Evolutionary conservation across 2,113 vertebrate genomes (phyloP).

Genomic region (Psophia crepitans): DNA sequence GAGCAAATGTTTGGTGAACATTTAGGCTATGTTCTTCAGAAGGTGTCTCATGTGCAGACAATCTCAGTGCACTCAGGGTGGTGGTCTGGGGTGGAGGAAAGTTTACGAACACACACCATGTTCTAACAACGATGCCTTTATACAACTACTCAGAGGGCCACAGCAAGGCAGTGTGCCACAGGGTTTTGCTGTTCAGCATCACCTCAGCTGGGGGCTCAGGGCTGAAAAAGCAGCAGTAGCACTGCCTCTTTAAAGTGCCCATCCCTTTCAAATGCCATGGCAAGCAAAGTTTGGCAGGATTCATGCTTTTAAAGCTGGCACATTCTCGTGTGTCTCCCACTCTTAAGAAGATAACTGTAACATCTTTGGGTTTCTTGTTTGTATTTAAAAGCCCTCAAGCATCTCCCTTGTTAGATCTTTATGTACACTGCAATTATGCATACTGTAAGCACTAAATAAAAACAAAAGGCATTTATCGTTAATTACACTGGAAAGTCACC

Average conservation of each 20-base stretch:
- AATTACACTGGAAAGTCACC: constrained; percentile 69
- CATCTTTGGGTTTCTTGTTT: not conserved
- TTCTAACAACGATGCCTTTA: not conserved
- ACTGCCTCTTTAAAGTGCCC: not conserved
- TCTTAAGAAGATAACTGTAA: not conserved
- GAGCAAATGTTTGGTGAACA: not conserved
- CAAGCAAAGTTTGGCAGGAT: not conserved
- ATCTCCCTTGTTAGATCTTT: constrained; percentile 14
- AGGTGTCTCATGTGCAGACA: not conserved
- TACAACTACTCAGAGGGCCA: not conserved
- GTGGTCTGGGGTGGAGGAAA: not conserved
- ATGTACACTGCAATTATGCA: constrained; percentile 57
- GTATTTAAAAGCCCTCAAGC: constrained; percentile 12
- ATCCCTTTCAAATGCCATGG: not conserved
- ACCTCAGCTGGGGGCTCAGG: not conserved
- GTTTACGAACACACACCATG: not conserved
- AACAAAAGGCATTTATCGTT: constrained; percentile 72
- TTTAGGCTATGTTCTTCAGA: not conserved
- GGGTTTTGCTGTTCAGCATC: not conserved
- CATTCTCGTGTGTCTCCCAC: not conserved
- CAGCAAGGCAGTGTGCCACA: not conserved
- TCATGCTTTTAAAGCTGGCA: not conserved
- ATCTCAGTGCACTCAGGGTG: not conserved
- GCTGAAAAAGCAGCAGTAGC: not conserved
- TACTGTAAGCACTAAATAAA: constrained; percentile 69